Percentiles rank a stretch among this genome's conserved stretches.
These are phyloP conservation scores for Rhombomys opimus DNA, from an alignment of 2,113 vertebrate species.

Conservation along the genomic window DNA sequence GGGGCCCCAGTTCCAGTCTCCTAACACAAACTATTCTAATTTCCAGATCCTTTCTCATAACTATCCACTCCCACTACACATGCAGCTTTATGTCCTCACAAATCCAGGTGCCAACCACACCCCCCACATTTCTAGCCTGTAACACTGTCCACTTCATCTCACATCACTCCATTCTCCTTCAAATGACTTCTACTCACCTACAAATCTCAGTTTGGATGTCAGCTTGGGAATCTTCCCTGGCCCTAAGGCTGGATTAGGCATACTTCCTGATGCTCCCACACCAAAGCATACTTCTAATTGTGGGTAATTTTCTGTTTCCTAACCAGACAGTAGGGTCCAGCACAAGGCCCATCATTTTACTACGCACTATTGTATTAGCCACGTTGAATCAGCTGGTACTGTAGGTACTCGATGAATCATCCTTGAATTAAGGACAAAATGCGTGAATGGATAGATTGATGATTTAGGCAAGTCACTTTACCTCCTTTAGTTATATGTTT, in stretches of 20 bases:
- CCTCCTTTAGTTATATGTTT: conserved; percentile 5
- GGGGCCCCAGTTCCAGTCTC: background rate
- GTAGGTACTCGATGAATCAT: conserved; percentile 15
- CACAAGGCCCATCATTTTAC: conserved; percentile 5
- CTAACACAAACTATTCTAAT: background rate
- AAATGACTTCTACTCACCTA: conserved; percentile 27
- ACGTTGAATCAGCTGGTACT: background rate
- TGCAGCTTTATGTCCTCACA: conserved; percentile 11
- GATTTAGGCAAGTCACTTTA: background rate
- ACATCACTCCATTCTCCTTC: background rate
- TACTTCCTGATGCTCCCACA: background rate
- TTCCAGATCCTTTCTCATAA: conserved; percentile 23
- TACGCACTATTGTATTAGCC: conserved; percentile 19
- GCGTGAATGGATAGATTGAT: background rate
- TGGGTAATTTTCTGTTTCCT: conserved; percentile 54
- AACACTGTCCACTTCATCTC: background rate
- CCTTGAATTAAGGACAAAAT: background rate
- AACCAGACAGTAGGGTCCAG: background rate
- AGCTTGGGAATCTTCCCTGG: conserved; percentile 49
- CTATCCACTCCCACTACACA: background rate
- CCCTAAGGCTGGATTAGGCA: conserved; percentile 3
- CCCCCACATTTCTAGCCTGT: background rate
- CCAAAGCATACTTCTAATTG: conserved; percentile 36
- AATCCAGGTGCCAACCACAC: background rate
- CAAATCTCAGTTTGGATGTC: conserved; percentile 36